phyloP scores from a whole-genome alignment of 2,888 invertebrate genomes.

The Chymomyza fuscimana region DNA sequence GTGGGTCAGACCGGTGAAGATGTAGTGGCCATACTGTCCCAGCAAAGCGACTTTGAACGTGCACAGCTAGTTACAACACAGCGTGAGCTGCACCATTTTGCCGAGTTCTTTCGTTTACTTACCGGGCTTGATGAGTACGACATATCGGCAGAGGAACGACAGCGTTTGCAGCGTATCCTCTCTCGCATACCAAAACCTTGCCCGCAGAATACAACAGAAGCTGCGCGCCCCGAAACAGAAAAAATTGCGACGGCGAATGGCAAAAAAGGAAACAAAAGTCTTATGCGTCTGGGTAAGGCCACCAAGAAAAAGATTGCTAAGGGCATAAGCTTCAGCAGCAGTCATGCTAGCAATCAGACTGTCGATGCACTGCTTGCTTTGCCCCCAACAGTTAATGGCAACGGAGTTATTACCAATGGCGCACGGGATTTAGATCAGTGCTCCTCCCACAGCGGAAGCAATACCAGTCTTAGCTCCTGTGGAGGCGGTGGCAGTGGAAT shows the following conservation, averaged over 20 bases:
- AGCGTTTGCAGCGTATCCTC: slow-evolving; percentile 80
- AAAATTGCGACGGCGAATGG: slow-evolving; percentile 32
- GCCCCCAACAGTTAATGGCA: not conserved
- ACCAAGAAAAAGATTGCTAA: slow-evolving; percentile 79
- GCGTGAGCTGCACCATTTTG: slow-evolving; percentile 84
- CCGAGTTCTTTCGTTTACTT: slow-evolving; percentile 81
- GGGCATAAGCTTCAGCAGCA: slow-evolving; percentile 74
- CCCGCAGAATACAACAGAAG: slow-evolving; percentile 27
- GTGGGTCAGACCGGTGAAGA: slow-evolving; percentile 80
- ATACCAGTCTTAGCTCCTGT: slow-evolving; percentile 58
- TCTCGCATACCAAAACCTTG: slow-evolving; percentile 79
- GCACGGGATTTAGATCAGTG: slow-evolving; percentile 51
- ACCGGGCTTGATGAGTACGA: slow-evolving; percentile 75
- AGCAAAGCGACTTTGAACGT: slow-evolving; percentile 82
- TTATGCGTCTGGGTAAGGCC: slow-evolving; percentile 77
- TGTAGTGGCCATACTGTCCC: slow-evolving; percentile 78
- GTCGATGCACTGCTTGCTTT: not conserved
- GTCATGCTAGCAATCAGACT: slow-evolving; percentile 1
- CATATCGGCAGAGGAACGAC: slow-evolving; percentile 78
- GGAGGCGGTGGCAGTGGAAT: slow-evolving; percentile 23
- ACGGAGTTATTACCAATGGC: slow-evolving; percentile 30
- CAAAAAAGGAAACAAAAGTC: slow-evolving; percentile 61
- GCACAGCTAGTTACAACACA: slow-evolving; percentile 86
- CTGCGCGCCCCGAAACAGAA: slow-evolving; percentile 5
- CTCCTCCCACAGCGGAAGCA: slow-evolving; percentile 64